Evolutionary conservation across 1,140 invertebrate species (phyloP).

Genomic region (Drosophila subobscura): DNA sequence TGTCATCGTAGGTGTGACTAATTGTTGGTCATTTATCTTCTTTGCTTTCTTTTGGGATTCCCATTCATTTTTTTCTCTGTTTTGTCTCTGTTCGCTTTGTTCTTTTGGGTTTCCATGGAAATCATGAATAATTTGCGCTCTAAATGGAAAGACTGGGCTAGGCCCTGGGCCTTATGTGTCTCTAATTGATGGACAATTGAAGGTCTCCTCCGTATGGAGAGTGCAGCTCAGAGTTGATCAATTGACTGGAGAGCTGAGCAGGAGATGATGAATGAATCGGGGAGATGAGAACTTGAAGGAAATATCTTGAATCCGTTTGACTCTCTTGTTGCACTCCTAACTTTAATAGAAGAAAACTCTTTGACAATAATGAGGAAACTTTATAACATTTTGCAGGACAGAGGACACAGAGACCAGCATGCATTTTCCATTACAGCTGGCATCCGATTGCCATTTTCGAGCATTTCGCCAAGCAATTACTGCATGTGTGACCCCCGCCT

Average conservation of each 20-base stretch:
- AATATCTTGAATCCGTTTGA: neutral
- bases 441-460: no score
- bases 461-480: no score
- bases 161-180: constrained; percentile 30
- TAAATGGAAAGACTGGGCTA: constrained; percentile 27
- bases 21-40: constrained; percentile 82
- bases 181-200: constrained; percentile 74
- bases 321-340: no score
- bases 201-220: constrained; percentile 23
- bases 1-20: constrained; percentile 82
- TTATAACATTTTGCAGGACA: no score
- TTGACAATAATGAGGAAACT: no score
- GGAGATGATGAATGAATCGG: constrained; percentile 37
- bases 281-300: constrained; percentile 6
- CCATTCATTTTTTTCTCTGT: constrained; percentile 21
- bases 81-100: constrained; percentile 25
- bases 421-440: no score
- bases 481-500: no score
- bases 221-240: constrained; percentile 18
- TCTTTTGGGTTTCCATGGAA: constrained; percentile 63
- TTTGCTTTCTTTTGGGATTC: constrained; percentile 46
- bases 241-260: constrained; percentile 32
- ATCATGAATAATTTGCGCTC: constrained; percentile 76
- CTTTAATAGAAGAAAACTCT: no score
- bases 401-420: no score